Percentiles rank a stretch among this genome's conserved stretches.
phyloP scores from a whole-genome alignment of 2,888 invertebrate genomes.

The Callimorpha dominula region DNA sequence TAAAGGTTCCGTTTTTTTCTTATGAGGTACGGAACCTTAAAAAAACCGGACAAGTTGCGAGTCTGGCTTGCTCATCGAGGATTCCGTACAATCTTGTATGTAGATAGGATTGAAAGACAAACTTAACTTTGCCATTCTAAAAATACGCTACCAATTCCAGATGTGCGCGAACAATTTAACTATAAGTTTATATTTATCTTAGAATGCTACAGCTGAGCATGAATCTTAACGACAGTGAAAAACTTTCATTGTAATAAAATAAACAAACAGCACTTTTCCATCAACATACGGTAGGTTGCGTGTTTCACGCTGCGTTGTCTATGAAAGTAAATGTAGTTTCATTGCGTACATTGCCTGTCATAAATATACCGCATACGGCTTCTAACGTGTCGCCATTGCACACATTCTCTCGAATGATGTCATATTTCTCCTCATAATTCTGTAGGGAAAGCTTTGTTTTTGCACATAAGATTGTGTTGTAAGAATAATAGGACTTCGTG shows the following conservation, averaged over 20 bases:
- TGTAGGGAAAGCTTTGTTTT: background rate
- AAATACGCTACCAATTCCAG: no score
- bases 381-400: background rate
- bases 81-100: no score
- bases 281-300: constrained; percentile 13
- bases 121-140: no score
- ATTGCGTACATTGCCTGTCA: constrained; percentile 6
- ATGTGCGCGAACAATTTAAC: no score
- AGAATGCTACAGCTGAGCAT: background rate
- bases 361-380: constrained; percentile 8
- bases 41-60: no score
- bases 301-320: constrained; percentile 18
- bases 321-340: constrained; percentile 19
- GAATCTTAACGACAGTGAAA: background rate
- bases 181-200: background rate
- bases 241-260: constrained; percentile 7
- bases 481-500: background rate
- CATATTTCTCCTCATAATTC: constrained; percentile 7
- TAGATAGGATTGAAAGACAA: no score
- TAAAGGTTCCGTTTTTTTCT: no score
- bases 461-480: background rate
- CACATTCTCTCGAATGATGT: background rate
- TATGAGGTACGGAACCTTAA: no score
- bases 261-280: constrained; percentile 11
- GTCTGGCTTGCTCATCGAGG: no score